These are phyloP conservation scores for Drosophila melanosoma DNA, from an alignment of 2,888 invertebrate genomes.

Conservation along the genomic window DNA sequence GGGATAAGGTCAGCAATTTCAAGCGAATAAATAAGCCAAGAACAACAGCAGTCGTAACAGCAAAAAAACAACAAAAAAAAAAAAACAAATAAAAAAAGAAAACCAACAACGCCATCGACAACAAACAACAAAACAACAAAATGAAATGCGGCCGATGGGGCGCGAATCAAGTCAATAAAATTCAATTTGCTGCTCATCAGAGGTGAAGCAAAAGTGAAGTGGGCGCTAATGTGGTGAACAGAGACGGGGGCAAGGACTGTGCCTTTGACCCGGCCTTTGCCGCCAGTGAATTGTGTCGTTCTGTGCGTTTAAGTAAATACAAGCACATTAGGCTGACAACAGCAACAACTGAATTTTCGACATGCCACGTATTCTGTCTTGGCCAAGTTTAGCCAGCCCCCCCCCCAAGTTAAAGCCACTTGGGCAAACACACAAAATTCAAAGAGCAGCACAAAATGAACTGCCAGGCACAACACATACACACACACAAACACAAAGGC, in stretches of 20 bases:
- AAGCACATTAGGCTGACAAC: constrained; percentile 68
- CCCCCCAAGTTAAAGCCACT: constrained; percentile 47
- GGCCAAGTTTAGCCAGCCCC: constrained; percentile 23
- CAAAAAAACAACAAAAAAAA: neutral
- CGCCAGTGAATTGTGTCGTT: constrained; percentile 28
- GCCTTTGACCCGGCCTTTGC: constrained; percentile 1
- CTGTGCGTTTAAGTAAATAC: constrained; percentile 74
- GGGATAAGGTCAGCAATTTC: constrained; percentile 20
- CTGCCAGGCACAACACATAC: constrained; percentile 21
- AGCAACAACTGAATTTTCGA: constrained; percentile 12
- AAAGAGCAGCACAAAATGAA: constrained; percentile 53
- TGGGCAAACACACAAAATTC: constrained; percentile 47
- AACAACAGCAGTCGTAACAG: neutral
- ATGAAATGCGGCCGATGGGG: constrained; percentile 33
- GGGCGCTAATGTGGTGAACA: constrained; percentile 58
- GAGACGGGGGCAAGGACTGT: constrained; percentile 29
- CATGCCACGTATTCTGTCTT: constrained; percentile 35
- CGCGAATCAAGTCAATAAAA: constrained; percentile 74
- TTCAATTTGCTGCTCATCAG: constrained; percentile 76
- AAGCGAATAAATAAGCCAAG: constrained; percentile 35
- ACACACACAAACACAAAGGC: constrained; percentile 25
- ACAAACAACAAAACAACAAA: constrained; percentile 9
- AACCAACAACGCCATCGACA: constrained; percentile 1
- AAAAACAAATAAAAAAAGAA: constrained; percentile 1
- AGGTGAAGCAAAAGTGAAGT: constrained; percentile 41